These are phyloP conservation scores for Myrmophylax atrothorax DNA, from an alignment of 2,113 vertebrate genomes.

Conservation along the genomic window DNA sequence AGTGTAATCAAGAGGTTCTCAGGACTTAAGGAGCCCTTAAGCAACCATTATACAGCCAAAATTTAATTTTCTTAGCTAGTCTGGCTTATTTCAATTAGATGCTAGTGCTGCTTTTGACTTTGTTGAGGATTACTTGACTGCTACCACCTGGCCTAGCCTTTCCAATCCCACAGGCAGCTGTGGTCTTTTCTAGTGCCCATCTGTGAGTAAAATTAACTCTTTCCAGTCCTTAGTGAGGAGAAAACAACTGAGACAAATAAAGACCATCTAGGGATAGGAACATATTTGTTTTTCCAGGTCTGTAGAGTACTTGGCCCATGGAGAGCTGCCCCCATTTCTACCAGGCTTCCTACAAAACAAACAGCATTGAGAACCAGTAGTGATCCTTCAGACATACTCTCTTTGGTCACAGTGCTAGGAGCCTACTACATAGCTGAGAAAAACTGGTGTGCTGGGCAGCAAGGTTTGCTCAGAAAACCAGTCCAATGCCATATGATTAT, in stretches of 20 bases:
- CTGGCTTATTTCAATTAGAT: neutral
- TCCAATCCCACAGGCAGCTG: neutral
- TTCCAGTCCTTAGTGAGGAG: neutral
- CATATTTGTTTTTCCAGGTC: neutral
- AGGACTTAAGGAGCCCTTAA: neutral
- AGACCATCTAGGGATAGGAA: neutral
- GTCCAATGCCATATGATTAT: neutral
- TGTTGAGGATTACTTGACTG: neutral
- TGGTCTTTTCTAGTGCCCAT: neutral
- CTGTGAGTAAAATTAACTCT: neutral
- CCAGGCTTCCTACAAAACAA: neutral
- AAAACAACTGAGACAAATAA: neutral
- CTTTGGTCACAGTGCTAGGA: neutral
- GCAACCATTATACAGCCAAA: neutral
- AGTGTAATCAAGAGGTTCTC: neutral
- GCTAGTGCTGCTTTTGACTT: neutral
- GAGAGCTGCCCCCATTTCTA: neutral
- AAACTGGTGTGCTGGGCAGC: neutral
- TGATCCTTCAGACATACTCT: neutral
- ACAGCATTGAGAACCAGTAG: rapidly evolving
- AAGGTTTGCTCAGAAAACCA: neutral
- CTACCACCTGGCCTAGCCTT: neutral
- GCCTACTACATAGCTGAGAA: neutral
- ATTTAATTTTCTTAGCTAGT: neutral
- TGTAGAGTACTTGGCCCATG: neutral